Evolutionary conservation across 2,113 vertebrate species (phyloP), one percentile per base, ranked within the genome.

Genomic region (Atlantisia rogersi): DNA sequence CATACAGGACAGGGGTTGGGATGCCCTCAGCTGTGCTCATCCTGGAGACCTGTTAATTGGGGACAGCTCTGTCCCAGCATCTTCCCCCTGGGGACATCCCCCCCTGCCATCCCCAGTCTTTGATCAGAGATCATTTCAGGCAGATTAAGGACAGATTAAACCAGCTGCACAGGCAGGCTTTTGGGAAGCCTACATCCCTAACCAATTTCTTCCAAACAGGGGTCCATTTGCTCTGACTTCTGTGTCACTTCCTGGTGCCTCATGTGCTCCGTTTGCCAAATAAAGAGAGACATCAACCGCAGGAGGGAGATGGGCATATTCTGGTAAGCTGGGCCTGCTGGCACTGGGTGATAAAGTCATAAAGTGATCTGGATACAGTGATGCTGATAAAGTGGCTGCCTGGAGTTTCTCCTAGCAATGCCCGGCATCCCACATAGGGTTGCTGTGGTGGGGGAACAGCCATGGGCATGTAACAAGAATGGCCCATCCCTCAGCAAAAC

Each of bases 241-340:
- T 68, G 91, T 11, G 0, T 35, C 40, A 79, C 64, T 5, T 0
- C 7, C 1, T 98, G 16, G 1, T 98, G 98, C 67, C 28, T 64
- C 0, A 0, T 55, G 7, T 98, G 98, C 65, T 95, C 98, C 0
- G 32, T 98, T 65, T 98, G 98, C 91, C 98, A 98, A 77, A 82
- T 98, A 0, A 98, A 98, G 96, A 97, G 98, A 95, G 98, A 98
- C 68, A 97, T 98, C 94, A 98, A 97, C 20, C 90, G 60, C 79
- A 95, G 98, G 63, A 96, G 18, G 85, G 46, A 92, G 4, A 64
- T 84, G 55, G 94, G 70, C 22, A 79, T 94, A 16, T 98, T 98
- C 96, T 98, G 90, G 91, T 89, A 92, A 94, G 87, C 28, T 48
- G 48, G 31, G 65, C 4, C 1, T 18, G 15, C 16, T 50, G 52